Evolutionary conservation across 2,888 invertebrate species (phyloP), one percentile per base, ranked within the genome.

Genomic region (Drosophila rellima): DNA sequence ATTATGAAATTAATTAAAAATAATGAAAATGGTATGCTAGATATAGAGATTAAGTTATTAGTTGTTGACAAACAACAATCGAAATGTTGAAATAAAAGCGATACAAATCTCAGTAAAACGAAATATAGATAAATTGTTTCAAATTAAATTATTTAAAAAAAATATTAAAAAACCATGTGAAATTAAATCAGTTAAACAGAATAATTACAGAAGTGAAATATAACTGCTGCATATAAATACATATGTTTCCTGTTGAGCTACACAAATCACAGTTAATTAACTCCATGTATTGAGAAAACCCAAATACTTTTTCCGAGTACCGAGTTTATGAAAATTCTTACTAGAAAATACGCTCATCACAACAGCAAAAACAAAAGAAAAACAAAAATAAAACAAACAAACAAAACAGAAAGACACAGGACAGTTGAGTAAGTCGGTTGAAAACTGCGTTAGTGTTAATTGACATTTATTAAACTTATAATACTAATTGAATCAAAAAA

Each of bases 191-290:
- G 60, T 66, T 84, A 70, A 70, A 70, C 40, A 23, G 15, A 62
- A 68, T 65, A 71, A 68, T 70, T 77, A 68, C 64, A 26, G 26
- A 26, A 26, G 59, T 64, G 51, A 74, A 73, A 78, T 76, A 80
- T 78, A 76, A 79, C 78, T 82, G 79, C 76, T 84, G 75, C 88
- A 82, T 82, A 88, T 52, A 26, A 76, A 90, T 23, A 44, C 47
- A 44, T 80, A 81, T 70, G 82, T 74, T 82, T 84, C 83, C 77
- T 81, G 88, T 89, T 89, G 86, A 88, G 68, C 68, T 74, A 79
- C 78, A 82, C 70, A 76, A 70, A 60, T 47, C 42, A 26, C 23
- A 56, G 44, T 26, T 35, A 31, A 39, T 52, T 40, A 87, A 80
- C 77, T 82, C 66, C 57, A 78, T 84, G 81, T 81, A 84, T 75